Conservation (phyloP, 1,140 invertebrate species). For the Drosophila fuyamai region DNA sequence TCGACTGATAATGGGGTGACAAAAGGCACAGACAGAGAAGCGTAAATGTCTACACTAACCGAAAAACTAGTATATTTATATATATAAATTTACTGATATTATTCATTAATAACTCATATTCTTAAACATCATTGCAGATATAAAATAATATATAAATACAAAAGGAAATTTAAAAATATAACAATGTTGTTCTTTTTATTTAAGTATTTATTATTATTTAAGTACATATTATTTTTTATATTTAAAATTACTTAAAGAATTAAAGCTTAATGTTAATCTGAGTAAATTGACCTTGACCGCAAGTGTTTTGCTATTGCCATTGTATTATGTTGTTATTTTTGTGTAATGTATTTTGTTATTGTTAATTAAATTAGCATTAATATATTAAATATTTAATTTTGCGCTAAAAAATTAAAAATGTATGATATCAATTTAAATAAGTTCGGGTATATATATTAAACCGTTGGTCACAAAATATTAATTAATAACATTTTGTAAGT, state of each 20-base stretch:
- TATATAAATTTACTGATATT: neutral
- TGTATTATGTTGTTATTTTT: neutral
- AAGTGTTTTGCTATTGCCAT: neutral
- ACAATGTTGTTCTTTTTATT: no score
- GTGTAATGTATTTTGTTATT: neutral
- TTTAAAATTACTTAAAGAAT: neutral
- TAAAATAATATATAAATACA: no score
- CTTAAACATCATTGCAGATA: no score
- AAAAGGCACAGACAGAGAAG: slow-evolving; percentile 46
- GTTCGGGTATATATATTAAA: no score
- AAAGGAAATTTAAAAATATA: no score
- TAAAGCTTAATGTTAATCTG: slow-evolving; percentile 1
- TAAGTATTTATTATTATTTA: no score
- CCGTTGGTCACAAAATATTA: no score
- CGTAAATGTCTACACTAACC: slow-evolving; percentile 23
- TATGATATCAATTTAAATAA: neutral
- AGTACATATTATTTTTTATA: no score
- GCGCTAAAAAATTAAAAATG: neutral
- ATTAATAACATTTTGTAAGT: no score
- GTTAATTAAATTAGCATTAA: slow-evolving; percentile 20
- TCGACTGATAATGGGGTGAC: slow-evolving; percentile 74
- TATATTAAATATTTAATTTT: neutral
- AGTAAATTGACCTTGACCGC: neutral
- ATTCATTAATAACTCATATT: no score
- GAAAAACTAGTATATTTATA: neutral